A percentile compares a stretch with the other conserved stretches of the same genome.
Conservation (phyloP, 2,113 vertebrate genomes). For the Nannospalax galili region DNA sequence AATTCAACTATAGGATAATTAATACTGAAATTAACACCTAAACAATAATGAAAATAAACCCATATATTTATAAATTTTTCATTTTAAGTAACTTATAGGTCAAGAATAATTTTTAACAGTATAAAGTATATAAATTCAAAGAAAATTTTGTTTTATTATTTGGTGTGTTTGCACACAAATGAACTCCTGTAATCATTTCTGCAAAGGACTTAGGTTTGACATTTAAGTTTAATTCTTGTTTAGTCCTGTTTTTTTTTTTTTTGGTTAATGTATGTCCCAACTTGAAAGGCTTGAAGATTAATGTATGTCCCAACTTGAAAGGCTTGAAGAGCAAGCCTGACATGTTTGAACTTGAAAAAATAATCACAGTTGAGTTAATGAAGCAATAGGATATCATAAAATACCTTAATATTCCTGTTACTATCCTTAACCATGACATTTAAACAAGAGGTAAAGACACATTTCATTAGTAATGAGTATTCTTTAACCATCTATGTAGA, state of each 20-base stretch:
- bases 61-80: slow-evolving; percentile 45
- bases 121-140: slow-evolving; percentile 44
- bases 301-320: neutral
- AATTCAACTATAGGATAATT: neutral
- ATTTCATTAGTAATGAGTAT: slow-evolving; percentile 51
- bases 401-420: slow-evolving; percentile 52
- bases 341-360: slow-evolving; percentile 71
- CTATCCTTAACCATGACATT: slow-evolving; percentile 37
- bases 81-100: slow-evolving; percentile 25
- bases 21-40: slow-evolving; percentile 43
- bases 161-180: slow-evolving; percentile 32
- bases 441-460: slow-evolving; percentile 58
- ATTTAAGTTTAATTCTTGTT: slow-evolving; percentile 63
- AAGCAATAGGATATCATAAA: slow-evolving; percentile 58
- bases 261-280: neutral
- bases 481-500: slow-evolving; percentile 49
- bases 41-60: neutral
- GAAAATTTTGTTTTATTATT: slow-evolving; percentile 51
- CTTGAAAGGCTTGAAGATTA: slow-evolving; percentile 48
- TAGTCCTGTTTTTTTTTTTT: neutral
- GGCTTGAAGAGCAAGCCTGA: slow-evolving; percentile 62
- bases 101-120: slow-evolving; percentile 34
- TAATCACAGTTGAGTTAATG: slow-evolving; percentile 64
- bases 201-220: slow-evolving; percentile 55
- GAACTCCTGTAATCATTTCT: slow-evolving; percentile 59